A percentile compares a stretch with the other conserved stretches of the same genome.
Evolutionary conservation across 2,797 vertebrate genomes (phyloP).

Genomic region (Gobionotothen gibberifrons): DNA sequence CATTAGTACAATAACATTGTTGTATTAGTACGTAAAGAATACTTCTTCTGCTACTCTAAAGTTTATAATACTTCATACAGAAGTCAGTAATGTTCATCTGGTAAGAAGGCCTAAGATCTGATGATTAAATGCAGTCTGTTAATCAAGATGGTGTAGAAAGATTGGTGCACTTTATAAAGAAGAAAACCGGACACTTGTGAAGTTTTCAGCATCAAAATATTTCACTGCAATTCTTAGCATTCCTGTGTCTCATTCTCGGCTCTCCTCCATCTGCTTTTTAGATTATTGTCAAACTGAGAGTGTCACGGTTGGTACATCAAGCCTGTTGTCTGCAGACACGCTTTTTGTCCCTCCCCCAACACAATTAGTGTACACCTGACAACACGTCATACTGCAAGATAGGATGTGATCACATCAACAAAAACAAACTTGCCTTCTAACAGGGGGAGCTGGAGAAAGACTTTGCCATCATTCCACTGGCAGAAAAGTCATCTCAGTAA

Average conservation of each 20-base stretch:
- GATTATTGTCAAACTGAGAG: conserved; percentile 68
- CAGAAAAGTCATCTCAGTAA: conserved; percentile 24
- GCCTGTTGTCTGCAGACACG: conserved; percentile 68
- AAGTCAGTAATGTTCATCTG: neutral
- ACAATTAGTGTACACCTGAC: conserved; percentile 64
- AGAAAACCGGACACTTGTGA: conserved; percentile 3
- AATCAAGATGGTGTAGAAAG: neutral
- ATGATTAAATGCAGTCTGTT: neutral
- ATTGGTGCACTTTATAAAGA: neutral
- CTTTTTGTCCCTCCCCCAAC: conserved; percentile 58
- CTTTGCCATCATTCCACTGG: conserved; percentile 30
- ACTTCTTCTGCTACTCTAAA: neutral
- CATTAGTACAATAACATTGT: neutral
- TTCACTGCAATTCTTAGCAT: conserved; percentile 55
- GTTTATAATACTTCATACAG: neutral
- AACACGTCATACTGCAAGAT: conserved; percentile 57
- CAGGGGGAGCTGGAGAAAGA: conserved; percentile 20
- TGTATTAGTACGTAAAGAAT: neutral
- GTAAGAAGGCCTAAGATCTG: neutral
- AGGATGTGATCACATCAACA: conserved; percentile 67
- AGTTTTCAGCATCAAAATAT: conserved; percentile 44
- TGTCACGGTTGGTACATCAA: conserved; percentile 69
- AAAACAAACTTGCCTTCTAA: conserved; percentile 58
- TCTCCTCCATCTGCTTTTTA: conserved; percentile 78
- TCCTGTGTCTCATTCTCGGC: conserved; percentile 60